Evolutionary conservation across 2,113 vertebrate genomes (phyloP).

Genomic region (Strigops habroptila): DNA sequence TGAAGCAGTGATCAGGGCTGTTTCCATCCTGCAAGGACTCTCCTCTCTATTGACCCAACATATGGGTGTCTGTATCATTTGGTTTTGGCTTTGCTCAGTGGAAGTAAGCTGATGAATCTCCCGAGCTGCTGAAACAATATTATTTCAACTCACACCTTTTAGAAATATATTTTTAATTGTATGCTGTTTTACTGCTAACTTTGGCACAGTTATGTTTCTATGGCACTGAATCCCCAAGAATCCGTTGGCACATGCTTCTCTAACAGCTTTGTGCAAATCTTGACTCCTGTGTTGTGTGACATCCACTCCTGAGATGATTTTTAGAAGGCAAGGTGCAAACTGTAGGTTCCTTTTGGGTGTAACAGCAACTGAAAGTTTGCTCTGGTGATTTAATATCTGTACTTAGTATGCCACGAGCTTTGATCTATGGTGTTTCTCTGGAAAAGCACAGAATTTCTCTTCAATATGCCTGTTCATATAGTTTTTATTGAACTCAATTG

Average conservation of each 20-base stretch:
- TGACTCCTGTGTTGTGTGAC: not conserved
- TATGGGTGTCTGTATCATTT: not conserved
- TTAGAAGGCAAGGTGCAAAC: not conserved
- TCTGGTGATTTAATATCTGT: not conserved
- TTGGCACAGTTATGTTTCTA: not conserved
- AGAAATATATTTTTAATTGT: not conserved
- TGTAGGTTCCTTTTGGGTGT: not conserved
- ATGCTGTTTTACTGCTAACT: not conserved
- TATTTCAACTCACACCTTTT: not conserved
- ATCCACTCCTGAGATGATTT: not conserved
- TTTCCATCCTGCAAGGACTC: not conserved
- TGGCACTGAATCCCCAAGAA: too few relatives aligned
- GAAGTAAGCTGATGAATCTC: not conserved
- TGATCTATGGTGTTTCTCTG: not conserved
- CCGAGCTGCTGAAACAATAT: not conserved
- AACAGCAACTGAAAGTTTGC: not conserved
- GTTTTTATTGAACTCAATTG: not conserved
- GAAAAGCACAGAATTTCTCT: not conserved
- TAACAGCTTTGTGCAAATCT: too few relatives aligned
- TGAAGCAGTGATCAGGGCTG: not conserved
- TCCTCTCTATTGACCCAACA: not conserved
- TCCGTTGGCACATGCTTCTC: not conserved
- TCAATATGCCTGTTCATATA: rapidly evolving
- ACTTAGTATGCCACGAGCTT: not conserved
- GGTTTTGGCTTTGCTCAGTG: not conserved